A percentile compares a stretch with the other conserved stretches of the same genome.
Evolutionary conservation across 2,888 invertebrate genomes (phyloP).

Genomic region (Eudemis profundana): DNA sequence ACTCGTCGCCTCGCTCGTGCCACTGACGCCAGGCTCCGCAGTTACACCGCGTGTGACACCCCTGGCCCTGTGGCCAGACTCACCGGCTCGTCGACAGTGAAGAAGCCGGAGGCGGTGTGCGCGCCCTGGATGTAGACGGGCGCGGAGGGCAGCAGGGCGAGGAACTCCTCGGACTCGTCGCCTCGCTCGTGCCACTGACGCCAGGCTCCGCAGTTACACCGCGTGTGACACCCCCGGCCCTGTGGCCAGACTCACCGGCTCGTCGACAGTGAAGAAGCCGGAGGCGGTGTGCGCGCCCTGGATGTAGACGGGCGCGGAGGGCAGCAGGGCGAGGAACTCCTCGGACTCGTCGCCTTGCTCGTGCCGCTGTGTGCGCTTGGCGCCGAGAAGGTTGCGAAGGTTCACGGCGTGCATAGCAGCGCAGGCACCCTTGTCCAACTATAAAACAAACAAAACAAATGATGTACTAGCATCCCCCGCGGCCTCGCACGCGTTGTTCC

Average conservation of each 20-base stretch:
- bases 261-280: constrained; percentile 98
- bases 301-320: constrained; percentile 96
- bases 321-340: constrained; percentile 97
- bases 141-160: not conserved
- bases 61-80: not conserved
- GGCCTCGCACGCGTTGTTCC: constrained; percentile 1
- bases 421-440: constrained; percentile 97
- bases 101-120: not conserved
- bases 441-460: constrained; percentile 14
- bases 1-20: not conserved
- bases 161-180: not conserved
- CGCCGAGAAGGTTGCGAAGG: constrained; percentile 97
- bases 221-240: not conserved
- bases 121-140: constrained; percentile 1
- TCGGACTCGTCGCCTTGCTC: constrained; percentile 99
- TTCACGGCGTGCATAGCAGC: constrained; percentile 99
- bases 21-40: too few relatives aligned
- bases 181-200: too few relatives aligned
- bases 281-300: constrained; percentile 99
- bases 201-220: not conserved
- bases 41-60: not conserved
- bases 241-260: constrained; percentile 84
- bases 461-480: not conserved
- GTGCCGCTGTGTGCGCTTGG: constrained; percentile 96
- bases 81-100: not conserved